Evolutionary conservation across 2,797 vertebrate species (phyloP).

Genomic region (Myripristis jacobus): DNA sequence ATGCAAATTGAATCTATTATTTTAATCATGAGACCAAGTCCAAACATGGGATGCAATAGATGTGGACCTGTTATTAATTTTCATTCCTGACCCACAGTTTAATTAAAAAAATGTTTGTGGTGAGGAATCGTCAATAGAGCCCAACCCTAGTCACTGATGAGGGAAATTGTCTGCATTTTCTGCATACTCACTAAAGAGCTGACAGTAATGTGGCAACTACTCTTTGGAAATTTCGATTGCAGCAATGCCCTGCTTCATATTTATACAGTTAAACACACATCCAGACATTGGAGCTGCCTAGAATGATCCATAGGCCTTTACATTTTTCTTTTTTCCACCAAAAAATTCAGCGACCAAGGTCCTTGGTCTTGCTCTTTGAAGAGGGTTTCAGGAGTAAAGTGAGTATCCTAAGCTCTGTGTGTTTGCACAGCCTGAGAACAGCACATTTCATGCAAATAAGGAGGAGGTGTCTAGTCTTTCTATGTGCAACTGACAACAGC

Average conservation of each 20-base stretch:
- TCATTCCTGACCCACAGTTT: constrained; percentile 33
- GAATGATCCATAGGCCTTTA: too few species aligned
- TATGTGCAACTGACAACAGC: too few species aligned
- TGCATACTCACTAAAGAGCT: constrained; percentile 15
- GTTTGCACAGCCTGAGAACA: too few species aligned
- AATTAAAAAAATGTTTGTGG: constrained; percentile 43
- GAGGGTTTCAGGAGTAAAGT: too few species aligned
- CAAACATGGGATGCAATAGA: constrained; percentile 7
- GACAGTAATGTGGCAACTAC: constrained; percentile 13
- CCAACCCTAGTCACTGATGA: constrained; percentile 26
- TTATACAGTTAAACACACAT: not conserved
- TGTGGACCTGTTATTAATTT: constrained; percentile 32
- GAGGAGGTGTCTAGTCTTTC: too few species aligned
- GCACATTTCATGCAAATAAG: too few species aligned
- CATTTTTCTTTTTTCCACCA: too few species aligned
- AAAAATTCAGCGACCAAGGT: too few species aligned
- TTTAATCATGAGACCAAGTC: not conserved
- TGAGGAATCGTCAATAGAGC: too few species aligned
- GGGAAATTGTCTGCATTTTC: constrained; percentile 21
- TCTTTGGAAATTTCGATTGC: constrained; percentile 22
- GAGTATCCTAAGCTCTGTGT: too few species aligned
- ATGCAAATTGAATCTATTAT: not conserved
- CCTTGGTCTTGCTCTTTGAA: too few species aligned
- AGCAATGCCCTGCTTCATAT: not conserved
- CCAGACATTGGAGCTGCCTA: too few species aligned